phyloP scores from a whole-genome alignment of 2,113 vertebrate species.

The Catharus bicknelli region DNA sequence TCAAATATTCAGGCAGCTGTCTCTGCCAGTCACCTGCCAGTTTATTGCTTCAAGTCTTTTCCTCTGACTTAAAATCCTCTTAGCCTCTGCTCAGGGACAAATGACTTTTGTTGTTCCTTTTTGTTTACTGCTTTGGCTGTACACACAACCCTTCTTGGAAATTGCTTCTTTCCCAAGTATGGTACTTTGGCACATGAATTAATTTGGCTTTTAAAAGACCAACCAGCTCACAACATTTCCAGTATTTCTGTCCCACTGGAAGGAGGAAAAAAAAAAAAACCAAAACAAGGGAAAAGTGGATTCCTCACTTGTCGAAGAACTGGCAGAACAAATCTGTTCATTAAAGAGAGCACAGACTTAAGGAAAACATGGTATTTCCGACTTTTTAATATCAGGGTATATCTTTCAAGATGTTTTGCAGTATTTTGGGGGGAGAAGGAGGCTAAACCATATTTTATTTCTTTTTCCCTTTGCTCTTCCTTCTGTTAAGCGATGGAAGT shows the following conservation, averaged over 20 bases:
- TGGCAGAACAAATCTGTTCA: neutral
- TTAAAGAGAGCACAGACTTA: neutral
- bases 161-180: slow-evolving; percentile 21
- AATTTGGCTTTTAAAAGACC: neutral
- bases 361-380: neutral
- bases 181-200: slow-evolving; percentile 25
- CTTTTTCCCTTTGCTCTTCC: neutral
- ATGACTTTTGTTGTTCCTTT: slow-evolving; percentile 30
- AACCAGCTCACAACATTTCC: neutral
- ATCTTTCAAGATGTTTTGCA: neutral
- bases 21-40: slow-evolving; percentile 61
- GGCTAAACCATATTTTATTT: neutral
- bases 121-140: slow-evolving; percentile 54
- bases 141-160: slow-evolving; percentile 33
- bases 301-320: neutral
- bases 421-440: neutral
- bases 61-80: neutral
- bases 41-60: slow-evolving; percentile 28
- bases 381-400: neutral
- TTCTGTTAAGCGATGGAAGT: neutral
- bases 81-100: neutral
- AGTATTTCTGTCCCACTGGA: slow-evolving; percentile 18
- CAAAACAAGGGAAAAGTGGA: neutral
- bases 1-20: slow-evolving; percentile 61
- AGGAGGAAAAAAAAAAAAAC: neutral